Evolutionary conservation across 2,797 vertebrate genomes (phyloP).

Genomic region (Molossus alvarezi): DNA sequence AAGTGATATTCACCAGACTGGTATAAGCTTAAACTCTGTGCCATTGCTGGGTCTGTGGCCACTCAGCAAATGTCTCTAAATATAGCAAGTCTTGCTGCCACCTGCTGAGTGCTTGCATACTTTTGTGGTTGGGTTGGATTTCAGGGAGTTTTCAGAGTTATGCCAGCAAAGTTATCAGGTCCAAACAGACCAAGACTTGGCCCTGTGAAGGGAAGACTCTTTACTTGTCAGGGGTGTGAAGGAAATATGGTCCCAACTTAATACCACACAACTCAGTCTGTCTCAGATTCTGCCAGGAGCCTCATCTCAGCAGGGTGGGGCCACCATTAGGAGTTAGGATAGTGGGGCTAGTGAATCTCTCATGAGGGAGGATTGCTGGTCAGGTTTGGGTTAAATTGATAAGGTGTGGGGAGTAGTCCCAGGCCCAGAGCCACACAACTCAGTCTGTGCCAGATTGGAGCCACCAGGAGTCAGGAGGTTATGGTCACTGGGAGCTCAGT

Average conservation of each 20-base stretch:
- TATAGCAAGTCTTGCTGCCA: background rate
- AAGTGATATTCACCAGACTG: background rate
- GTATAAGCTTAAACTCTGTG: background rate
- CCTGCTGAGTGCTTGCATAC: background rate
- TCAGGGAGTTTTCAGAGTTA: background rate
- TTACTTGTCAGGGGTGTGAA: background rate
- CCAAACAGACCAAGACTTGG: background rate
- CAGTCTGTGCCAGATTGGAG: background rate
- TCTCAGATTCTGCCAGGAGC: background rate
- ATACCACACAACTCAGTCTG: background rate
- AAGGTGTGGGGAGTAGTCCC: background rate
- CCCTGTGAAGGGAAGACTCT: background rate
- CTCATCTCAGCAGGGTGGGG: too few species aligned
- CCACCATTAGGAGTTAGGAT: background rate
- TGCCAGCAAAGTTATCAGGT: background rate
- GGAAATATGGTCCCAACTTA: background rate
- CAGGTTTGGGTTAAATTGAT: background rate
- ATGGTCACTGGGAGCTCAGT: background rate
- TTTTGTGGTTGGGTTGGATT: background rate
- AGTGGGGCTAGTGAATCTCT: background rate
- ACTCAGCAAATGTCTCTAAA: background rate
- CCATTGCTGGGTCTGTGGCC: background rate
- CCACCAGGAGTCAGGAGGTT: background rate
- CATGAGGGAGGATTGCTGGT: background rate
- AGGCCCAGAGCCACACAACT: background rate